Percentiles rank a stretch among this genome's conserved stretches.
Evolutionary conservation across 53 echinoderm and acorn worm genomes (phyloP).

Genomic region (Glandiceps talaboti): DNA sequence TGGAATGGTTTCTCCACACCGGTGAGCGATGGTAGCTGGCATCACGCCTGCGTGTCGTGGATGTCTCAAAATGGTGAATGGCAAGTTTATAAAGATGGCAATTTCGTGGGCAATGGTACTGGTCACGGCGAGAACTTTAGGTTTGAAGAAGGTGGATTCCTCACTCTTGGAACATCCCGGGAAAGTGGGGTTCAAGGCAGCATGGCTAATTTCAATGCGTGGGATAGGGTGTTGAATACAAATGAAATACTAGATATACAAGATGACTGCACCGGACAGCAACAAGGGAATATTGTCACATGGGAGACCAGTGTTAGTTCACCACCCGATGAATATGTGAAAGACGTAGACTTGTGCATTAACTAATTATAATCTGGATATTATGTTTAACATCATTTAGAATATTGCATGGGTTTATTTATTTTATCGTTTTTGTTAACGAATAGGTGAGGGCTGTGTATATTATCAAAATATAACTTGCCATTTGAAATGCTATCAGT

Average conservation of each 20-base stretch:
- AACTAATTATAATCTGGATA: too few species aligned
- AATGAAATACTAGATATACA: background rate
- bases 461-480: too few species aligned
- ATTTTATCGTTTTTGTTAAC: too few species aligned
- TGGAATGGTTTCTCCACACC: background rate
- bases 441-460: too few species aligned
- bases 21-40: background rate
- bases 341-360: background rate
- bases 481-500: too few species aligned
- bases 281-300: background rate
- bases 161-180: background rate
- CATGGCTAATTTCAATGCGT: background rate
- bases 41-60: background rate
- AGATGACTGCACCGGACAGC: background rate
- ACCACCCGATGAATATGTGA: background rate
- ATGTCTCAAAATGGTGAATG: background rate
- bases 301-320: background rate
- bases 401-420: too few species aligned
- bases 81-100: background rate
- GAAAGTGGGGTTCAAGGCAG: background rate
- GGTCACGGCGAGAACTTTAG: background rate
- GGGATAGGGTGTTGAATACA: background rate
- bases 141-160: background rate
- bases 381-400: too few species aligned
- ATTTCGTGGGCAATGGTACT: background rate